Base-by-base conservation (phyloP, 2,888 invertebrate genomes). In the Nipponacmea schrenckii region DNA sequence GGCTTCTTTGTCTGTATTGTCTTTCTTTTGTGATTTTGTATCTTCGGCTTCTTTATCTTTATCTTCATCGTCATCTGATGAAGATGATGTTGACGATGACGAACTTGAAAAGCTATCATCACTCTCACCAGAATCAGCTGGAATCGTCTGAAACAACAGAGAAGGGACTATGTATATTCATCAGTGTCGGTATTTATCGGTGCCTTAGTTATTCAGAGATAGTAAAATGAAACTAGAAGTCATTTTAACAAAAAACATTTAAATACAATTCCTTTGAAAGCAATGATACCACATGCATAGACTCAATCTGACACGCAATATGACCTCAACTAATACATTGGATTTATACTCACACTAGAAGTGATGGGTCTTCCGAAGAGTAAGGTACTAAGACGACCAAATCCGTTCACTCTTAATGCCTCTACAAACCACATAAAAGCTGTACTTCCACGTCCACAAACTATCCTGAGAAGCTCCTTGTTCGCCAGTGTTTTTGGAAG, bases 381-480 rank as follows among this genome's bases (percentile, higher is more conserved):
- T 14, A 56, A 14, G 24, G 20, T 56, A 56, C 56, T 24, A 20
- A 56, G 24, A 24, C 56, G 24, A 2, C 56, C 56, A 56, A 24
- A 24, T 2, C 56, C 56, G 8, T 24, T 20, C 56, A 56, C 24
- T 56, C 56, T 56, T 24, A 56, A 14, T 7, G 20, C 56, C 20
- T 56, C 56, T 1, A 56, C 56, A 56, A 56, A 56, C 56, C 56
- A 56, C 56, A 56, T 56, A 56, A 56, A 56, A 24, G 56, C 56
- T 14, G 20, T 56, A 14, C 20, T 24, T 7, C 56, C 56, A 24
- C 56, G 56, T 12, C 56, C 20, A 14, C 56, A 20, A 24, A 56
- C 24, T 24, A 56, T 56, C 14, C 56, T 12, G 14, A 56, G 56
- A 15, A 56, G 24, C 20, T 56, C 56, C 56, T 56, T 56, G 24